Evolutionary conservation across 2,888 invertebrate species (phyloP), one percentile per base, ranked within the genome.

Genomic region (Lasius platythorax): DNA sequence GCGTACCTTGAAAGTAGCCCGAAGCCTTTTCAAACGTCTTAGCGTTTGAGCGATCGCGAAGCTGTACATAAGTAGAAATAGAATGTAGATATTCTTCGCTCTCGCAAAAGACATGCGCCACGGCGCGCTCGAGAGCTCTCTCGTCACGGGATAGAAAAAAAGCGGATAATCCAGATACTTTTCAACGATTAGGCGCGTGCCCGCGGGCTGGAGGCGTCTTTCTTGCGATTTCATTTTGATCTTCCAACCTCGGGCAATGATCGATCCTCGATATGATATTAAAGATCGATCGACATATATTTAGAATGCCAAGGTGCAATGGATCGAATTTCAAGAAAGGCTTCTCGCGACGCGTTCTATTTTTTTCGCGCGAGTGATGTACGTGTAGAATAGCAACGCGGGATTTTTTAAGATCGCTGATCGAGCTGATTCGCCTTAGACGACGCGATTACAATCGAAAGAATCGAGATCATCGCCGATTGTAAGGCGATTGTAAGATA

Each of bases 1-100:
- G 88, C 91, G 93, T 93, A 93, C 92, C 93, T 93, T 92, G 92
- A 93, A 93, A 92, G 92, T 93, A 92, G 90, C 84, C 88, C 87
- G 91, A 91, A 86, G 90, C 91, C 91, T 93, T 92, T 90, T 90
- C 88, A 87, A 84, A 84, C 72, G 61, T 85, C 82, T 88, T 88
- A 89, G 85, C 83, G 64, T 58, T 84, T 82, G 86, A 85, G 66
- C 50, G 50, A 67, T 40, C n/a, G 74, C 67, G 70, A 50, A 79
- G 66, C 67, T 90, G 88, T 90, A 90, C 61, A 91, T 88, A 89
- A 64, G 30, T 90, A 89, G 84, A 82, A 70, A 28, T 86, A 91
- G 76, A 75, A 72, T 9, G 46, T 58, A 68, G 66, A 82, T 23
- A 43, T 23, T 53, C 50, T 50, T 5, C 40, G 43, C 67, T 53